A percentile compares a stretch with the other conserved stretches of the same genome.
Evolutionary conservation across 2,888 invertebrate species (phyloP).

Genomic region (Ethmia dodecea): DNA sequence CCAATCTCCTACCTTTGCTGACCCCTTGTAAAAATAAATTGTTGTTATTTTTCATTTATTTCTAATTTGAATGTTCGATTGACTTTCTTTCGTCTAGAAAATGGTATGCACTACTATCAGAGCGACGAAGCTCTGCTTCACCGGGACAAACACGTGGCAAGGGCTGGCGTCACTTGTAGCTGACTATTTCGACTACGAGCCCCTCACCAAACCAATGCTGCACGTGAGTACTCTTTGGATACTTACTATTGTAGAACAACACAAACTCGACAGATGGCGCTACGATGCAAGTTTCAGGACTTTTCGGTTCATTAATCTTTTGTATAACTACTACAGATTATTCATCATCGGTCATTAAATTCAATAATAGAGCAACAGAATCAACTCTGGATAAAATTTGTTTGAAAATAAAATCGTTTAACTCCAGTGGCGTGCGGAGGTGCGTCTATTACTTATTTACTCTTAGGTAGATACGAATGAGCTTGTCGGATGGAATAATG

Average conservation of each 20-base stretch:
- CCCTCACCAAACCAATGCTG: conserved; percentile 79
- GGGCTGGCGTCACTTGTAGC: conserved; percentile 85
- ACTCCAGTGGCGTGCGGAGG: too few species aligned
- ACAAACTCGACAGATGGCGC: conserved; percentile 34
- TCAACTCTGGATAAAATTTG: too few species aligned
- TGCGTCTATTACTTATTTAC: too few species aligned
- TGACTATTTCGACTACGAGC: conserved; percentile 87
- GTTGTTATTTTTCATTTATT: conserved; percentile 77
- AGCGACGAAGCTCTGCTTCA: conserved; percentile 85
- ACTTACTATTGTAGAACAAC: not conserved
- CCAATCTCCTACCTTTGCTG: conserved; percentile 83
- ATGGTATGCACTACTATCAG: conserved; percentile 91
- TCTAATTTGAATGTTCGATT: not conserved
- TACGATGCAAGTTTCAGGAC: too few species aligned
- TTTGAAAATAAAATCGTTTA: too few species aligned
- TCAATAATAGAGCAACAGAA: too few species aligned
- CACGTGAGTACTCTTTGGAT: conserved; percentile 81
- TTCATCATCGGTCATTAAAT: too few species aligned
- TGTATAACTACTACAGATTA: too few species aligned
- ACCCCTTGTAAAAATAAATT: conserved; percentile 87
- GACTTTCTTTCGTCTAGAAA: conserved; percentile 79
- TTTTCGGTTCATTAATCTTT: too few species aligned
- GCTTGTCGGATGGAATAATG: too few species aligned
- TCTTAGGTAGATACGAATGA: too few species aligned
- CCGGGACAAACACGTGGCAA: conserved; percentile 83